Conservation (phyloP, 1,140 invertebrate genomes). For the Mactra quadrangularis region DNA sequence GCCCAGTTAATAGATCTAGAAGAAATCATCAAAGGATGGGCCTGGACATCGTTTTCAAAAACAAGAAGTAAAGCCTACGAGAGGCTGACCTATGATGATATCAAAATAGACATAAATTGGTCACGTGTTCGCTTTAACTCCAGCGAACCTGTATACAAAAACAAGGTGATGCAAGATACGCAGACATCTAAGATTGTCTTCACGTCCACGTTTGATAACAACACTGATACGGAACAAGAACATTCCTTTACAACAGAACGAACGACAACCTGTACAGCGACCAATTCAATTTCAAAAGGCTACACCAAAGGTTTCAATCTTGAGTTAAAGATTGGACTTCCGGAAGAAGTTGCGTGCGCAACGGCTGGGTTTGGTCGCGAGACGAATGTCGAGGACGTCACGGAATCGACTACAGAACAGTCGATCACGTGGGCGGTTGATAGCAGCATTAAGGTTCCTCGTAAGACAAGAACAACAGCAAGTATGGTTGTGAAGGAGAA, state of each 20-base stretch:
- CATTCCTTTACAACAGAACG: slow-evolving; percentile 85
- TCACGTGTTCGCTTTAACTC: slow-evolving; percentile 80
- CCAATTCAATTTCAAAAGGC: slow-evolving; percentile 82
- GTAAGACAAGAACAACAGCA: slow-evolving; percentile 81
- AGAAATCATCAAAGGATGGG: slow-evolving; percentile 83
- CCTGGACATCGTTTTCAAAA: slow-evolving; percentile 81
- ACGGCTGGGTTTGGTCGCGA: slow-evolving; percentile 85
- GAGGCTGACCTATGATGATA: slow-evolving; percentile 80
- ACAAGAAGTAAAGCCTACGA: slow-evolving; percentile 80
- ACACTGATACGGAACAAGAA: slow-evolving; percentile 83
- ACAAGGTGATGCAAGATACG: slow-evolving; percentile 67
- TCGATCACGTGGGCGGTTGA: slow-evolving; percentile 84
- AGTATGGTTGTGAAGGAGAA: slow-evolving; percentile 84
- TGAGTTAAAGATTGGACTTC: slow-evolving; percentile 84
- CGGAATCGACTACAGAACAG: slow-evolving; percentile 83
- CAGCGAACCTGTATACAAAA: slow-evolving; percentile 80
- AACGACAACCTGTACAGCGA: slow-evolving; percentile 83
- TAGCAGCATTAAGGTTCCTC: slow-evolving; percentile 83
- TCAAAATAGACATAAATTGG: slow-evolving; percentile 83
- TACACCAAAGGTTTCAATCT: slow-evolving; percentile 84
- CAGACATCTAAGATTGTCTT: slow-evolving; percentile 81
- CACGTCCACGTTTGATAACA: slow-evolving; percentile 84
- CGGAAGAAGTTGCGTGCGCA: slow-evolving; percentile 83
- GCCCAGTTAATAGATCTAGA: slow-evolving; percentile 82
- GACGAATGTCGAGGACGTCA: slow-evolving; percentile 83